phyloP scores from a whole-genome alignment of 2,888 invertebrate genomes.

The Pristionchus maxplancki region DNA sequence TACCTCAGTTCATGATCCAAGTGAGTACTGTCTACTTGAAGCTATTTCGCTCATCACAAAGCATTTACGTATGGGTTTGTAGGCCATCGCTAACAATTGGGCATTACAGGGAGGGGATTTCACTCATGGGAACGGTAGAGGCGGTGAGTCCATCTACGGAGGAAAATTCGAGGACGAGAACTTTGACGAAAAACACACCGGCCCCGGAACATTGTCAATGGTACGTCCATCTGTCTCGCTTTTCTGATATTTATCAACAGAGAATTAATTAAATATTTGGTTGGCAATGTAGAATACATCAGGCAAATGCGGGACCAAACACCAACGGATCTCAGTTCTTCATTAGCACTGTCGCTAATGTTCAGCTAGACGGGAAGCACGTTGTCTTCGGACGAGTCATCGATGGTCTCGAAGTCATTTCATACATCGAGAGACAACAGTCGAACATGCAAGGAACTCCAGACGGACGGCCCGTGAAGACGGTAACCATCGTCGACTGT shows the following conservation, averaged over 20 bases:
- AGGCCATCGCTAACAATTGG: no score
- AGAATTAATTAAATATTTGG: no score
- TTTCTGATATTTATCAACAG: no score
- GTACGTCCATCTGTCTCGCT: no score
- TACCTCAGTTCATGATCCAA: slow-evolving; percentile 98
- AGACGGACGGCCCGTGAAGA: slow-evolving; percentile 81
- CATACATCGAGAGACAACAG: no score
- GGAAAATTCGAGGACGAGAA: slow-evolving; percentile 93
- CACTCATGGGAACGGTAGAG: slow-evolving; percentile 89
- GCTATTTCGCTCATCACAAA: no score
- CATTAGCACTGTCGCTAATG: slow-evolving; percentile 72
- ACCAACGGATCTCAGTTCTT: slow-evolving; percentile 76
- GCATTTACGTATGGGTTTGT: no score
- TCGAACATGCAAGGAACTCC: slow-evolving; percentile 68
- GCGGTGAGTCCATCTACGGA: slow-evolving; percentile 96
- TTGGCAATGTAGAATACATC: background rate
- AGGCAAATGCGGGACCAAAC: slow-evolving; percentile 71
- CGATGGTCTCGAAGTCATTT: slow-evolving; percentile 73
- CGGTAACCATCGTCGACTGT: slow-evolving; percentile 87
- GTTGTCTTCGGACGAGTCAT: slow-evolving; percentile 69
- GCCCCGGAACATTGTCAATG: slow-evolving; percentile 87
- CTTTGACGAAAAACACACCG: slow-evolving; percentile 84
- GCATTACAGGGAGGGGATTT: slow-evolving; percentile 84
- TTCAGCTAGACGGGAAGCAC: slow-evolving; percentile 73
- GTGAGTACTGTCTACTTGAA: no score